Evolutionary conservation across 2,113 vertebrate species (phyloP).

Genomic region (Malurus elegans): DNA sequence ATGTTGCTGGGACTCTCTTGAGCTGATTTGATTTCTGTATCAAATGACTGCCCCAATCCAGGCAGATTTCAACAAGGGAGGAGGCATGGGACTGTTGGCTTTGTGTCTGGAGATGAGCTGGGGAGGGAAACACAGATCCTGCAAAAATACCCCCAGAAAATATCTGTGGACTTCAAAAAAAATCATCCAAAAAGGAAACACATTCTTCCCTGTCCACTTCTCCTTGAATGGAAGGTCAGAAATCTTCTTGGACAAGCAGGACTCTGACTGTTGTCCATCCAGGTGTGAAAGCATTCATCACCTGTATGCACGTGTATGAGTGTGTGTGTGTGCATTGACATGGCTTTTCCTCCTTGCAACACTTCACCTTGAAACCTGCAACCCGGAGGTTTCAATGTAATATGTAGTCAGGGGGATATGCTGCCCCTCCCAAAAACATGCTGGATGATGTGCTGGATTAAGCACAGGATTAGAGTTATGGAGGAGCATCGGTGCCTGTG

Average conservation of each 20-base stretch:
- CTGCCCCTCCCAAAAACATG: neutral
- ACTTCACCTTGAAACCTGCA: neutral
- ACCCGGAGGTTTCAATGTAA: neutral
- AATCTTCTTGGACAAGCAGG: neutral
- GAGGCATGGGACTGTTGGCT: neutral
- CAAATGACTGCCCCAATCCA: neutral
- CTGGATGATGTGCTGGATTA: neutral
- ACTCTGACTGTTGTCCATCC: neutral
- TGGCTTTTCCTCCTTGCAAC: neutral
- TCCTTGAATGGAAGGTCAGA: neutral
- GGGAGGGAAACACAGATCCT: neutral
- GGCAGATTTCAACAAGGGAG: neutral
- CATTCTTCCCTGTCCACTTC: neutral
- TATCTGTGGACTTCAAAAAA: neutral
- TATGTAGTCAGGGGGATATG: neutral
- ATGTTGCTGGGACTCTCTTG: neutral
- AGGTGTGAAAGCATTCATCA: neutral
- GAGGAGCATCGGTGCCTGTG: neutral
- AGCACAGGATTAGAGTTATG: neutral
- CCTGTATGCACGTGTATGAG: neutral
- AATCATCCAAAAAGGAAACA: neutral
- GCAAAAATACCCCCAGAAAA: neutral
- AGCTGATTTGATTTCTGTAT: neutral
- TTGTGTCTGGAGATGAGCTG: constrained; percentile 24
- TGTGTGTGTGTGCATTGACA: neutral